phyloP scores from a whole-genome alignment of 1,140 invertebrate species.

The Magallana gigas region DNA sequence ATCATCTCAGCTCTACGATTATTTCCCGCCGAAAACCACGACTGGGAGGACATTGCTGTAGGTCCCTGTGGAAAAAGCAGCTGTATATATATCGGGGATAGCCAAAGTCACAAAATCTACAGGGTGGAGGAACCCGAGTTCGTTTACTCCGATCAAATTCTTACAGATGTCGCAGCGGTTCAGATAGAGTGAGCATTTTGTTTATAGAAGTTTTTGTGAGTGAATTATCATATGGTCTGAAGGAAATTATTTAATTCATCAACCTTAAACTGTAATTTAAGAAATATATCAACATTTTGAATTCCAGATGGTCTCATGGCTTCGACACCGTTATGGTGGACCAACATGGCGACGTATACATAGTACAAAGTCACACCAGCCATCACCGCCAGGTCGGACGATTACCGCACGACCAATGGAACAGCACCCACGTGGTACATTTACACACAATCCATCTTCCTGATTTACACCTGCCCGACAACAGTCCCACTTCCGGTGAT shows the following conservation, averaged over 20 bases:
- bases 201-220: too few relatives aligned
- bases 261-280: too few relatives aligned
- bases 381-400: background rate
- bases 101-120: constrained; percentile 46
- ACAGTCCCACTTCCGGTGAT: background rate
- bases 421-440: background rate
- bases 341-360: background rate
- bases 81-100: constrained; percentile 57
- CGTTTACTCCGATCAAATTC: constrained; percentile 8
- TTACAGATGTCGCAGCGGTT: background rate
- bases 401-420: background rate
- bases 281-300: too few relatives aligned
- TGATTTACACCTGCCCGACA: background rate
- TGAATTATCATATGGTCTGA: too few relatives aligned
- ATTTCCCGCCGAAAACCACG: constrained; percentile 45
- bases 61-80: constrained; percentile 51
- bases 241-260: too few relatives aligned
- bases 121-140: constrained; percentile 50
- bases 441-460: background rate
- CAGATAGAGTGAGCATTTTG: background rate
- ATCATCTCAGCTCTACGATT: constrained; percentile 47
- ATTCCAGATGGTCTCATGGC: background rate
- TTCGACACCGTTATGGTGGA: background rate
- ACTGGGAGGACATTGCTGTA: constrained; percentile 62
- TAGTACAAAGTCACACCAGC: background rate